Conservation (phyloP, 2,888 invertebrate genomes). For the Dendrolimus houi region DNA sequence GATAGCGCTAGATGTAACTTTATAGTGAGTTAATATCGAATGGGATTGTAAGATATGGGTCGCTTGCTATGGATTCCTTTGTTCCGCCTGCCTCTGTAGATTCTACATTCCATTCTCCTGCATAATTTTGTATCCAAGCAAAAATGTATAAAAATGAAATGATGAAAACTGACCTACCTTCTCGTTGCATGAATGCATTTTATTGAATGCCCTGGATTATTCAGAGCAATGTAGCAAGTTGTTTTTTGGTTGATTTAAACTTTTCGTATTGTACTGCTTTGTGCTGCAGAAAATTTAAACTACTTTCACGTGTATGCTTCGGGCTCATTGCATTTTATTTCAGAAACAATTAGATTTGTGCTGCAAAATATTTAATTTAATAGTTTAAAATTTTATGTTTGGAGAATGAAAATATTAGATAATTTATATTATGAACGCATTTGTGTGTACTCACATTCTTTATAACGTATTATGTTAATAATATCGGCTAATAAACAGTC, state of each 20-base stretch:
- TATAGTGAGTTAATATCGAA: slow-evolving; percentile 29
- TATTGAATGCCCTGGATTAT: background rate
- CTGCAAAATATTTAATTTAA: no score
- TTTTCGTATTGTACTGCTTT: slow-evolving; percentile 6
- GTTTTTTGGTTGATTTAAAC: background rate
- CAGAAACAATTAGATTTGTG: no score
- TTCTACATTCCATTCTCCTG: slow-evolving; percentile 53
- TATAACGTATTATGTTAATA: no score
- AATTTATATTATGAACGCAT: no score
- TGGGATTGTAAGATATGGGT: slow-evolving; percentile 43
- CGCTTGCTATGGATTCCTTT: slow-evolving; percentile 46
- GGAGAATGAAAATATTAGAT: no score
- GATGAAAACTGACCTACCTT: background rate
- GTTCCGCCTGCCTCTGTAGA: slow-evolving; percentile 47
- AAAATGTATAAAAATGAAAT: slow-evolving; percentile 24
- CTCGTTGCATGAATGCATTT: slow-evolving; percentile 5
- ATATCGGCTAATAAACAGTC: no score
- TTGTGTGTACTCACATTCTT: no score
- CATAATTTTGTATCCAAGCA: slow-evolving; percentile 48
- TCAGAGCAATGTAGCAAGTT: background rate
- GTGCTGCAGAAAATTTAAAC: background rate
- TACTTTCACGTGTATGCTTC: background rate
- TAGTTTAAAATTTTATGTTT: no score
- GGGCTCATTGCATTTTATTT: background rate
- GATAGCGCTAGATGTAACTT: slow-evolving; percentile 23